Percentiles rank a stretch among this genome's conserved stretches.
Conservation (phyloP, 1,140 invertebrate genomes). For the Lepidurus packardi region DNA sequence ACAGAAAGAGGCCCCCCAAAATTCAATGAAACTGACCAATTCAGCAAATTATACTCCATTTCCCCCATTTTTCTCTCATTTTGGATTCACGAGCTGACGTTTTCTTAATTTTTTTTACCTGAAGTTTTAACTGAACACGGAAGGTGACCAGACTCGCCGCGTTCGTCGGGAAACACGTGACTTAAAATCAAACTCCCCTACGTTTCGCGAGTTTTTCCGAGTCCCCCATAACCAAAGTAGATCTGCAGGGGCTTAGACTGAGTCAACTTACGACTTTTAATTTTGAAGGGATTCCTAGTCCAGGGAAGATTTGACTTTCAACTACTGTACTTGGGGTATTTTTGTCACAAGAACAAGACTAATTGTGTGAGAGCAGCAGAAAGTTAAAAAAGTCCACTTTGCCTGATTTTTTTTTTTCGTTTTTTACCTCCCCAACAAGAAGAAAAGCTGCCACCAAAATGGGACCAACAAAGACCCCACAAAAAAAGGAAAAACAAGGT, state of each 20-base stretch:
- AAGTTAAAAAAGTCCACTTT: slow-evolving; percentile 9
- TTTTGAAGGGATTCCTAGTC: background rate
- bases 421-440: background rate
- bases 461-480: slow-evolving; percentile 1
- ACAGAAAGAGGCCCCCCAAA: background rate
- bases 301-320: background rate
- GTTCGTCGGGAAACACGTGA: background rate
- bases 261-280: background rate
- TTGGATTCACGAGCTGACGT: background rate
- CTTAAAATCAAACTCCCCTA: background rate
- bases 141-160: background rate
- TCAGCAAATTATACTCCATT: background rate
- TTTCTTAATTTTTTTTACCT: background rate
- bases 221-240: background rate
- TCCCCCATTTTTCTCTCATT: too few species aligned
- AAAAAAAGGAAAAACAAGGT: background rate
- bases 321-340: background rate
- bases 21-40: background rate
- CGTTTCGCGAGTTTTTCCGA: background rate
- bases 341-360: background rate
- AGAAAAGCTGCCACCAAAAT: slow-evolving; percentile 21
- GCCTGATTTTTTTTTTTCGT: background rate
- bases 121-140: background rate
- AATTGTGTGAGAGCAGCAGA: slow-evolving; percentile 20
- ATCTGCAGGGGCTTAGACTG: background rate